Evolutionary conservation across 2,797 vertebrate species (phyloP), one percentile per base, ranked within the genome.

Genomic region (Mionectes olivaceus): DNA sequence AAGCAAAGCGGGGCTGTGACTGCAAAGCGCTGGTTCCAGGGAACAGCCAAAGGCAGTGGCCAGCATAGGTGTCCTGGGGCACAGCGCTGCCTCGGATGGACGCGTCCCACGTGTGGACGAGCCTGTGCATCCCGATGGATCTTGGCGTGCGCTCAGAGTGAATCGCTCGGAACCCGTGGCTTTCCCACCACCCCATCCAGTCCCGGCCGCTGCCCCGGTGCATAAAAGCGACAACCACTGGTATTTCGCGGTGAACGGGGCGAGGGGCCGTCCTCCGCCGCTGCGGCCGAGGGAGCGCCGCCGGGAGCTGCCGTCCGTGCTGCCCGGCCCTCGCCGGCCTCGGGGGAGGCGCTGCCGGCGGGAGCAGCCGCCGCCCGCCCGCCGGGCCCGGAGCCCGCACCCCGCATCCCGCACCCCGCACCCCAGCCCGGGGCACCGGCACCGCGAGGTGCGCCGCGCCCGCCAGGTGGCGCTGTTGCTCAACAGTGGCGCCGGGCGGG

Each of bases 401-500:
- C 28, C 52, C 39, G 43, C 43, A 19, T 19, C 8, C 43, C 9
- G 50, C 50, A 52, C 37, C 49, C 14, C 49, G 49, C 50, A 7
- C 19, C 19, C 32, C 65, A 5, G 32, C 41, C 70, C 70, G 23
- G 68, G 32, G 25, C 32, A 33, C 25, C 19, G 16, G 7, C 35
- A 25, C 73, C 28, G 21, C 8, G 30, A 16, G 41, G 22, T 30
- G 39, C 53, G 13, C 43, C 23, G 41, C 13, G 8, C 7, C 93
- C 93, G 79, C 87, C 44, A 94, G 93, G 83, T 84, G 93, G 74
- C 83, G 87, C 93, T 90, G 83, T 94, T 94, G 90, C 47, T 23
- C 64, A 94, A 92, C 68, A 19, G 57, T 92, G 82, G 78, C 23
- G 19, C 47, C 7, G 25, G 3, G 23, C 28, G 14, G 41, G 28